Conservation (phyloP, 2,113 vertebrate genomes). For the Panthera uncia region DNA sequence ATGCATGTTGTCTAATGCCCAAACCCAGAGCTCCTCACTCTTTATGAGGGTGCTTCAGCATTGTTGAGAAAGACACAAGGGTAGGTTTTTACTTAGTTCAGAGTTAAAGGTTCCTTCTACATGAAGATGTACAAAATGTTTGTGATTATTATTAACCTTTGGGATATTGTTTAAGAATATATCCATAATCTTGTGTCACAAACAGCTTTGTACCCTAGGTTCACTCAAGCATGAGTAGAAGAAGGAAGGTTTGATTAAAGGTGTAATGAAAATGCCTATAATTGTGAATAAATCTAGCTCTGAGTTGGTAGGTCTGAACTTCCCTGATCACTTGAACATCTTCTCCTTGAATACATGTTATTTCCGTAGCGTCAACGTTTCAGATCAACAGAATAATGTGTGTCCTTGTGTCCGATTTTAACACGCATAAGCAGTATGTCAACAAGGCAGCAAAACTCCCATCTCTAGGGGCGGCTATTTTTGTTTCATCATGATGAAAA, state of each 20-base stretch:
- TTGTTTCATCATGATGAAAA: slow-evolving; percentile 32
- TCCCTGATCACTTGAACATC: not conserved
- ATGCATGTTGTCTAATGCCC: not conserved
- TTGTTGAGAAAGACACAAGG: not conserved
- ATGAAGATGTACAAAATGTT: not conserved
- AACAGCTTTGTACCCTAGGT: not conserved
- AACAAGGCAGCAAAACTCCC: not conserved
- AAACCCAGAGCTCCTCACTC: not conserved
- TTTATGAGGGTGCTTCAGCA: not conserved
- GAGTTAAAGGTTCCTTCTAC: not conserved
- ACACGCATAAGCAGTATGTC: not conserved
- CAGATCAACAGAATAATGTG: slow-evolving; percentile 1
- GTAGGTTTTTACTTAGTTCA: not conserved
- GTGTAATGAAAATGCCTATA: not conserved
- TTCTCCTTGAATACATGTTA: slow-evolving; percentile 21
- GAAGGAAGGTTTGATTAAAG: not conserved
- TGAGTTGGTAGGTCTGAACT: not conserved
- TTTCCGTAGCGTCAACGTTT: not conserved
- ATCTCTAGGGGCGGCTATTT: not conserved
- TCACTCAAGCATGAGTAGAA: not conserved
- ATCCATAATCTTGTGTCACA: not conserved
- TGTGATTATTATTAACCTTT: not conserved
- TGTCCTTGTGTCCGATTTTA: not conserved
- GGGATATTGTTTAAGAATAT: not conserved
- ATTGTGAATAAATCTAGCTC: not conserved